Conservation (phyloP, 2,888 invertebrate genomes). For the Abrostola tripartita region DNA sequence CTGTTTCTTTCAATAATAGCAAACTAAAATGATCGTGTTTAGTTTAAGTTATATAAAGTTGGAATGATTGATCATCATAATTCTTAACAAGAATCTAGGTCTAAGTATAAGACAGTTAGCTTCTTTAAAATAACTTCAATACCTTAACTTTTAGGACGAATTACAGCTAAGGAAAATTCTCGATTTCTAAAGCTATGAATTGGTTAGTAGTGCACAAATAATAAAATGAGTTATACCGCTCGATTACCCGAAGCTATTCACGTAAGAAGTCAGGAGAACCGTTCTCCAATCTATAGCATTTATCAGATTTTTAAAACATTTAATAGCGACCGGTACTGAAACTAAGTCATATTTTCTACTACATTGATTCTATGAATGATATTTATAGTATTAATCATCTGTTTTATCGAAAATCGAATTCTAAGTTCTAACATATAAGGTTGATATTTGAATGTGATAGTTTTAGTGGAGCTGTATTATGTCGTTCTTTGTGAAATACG, state of each 20-base stretch:
- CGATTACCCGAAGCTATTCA: slow-evolving; percentile 15
- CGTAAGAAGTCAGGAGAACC: slow-evolving; percentile 18
- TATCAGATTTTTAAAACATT: slow-evolving; percentile 33
- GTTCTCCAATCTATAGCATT: slow-evolving; percentile 17
- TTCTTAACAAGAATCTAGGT: background rate
- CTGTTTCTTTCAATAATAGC: fast-evolving
- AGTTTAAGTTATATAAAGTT: background rate
- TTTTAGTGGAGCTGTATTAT: slow-evolving; percentile 16
- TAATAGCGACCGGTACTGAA: slow-evolving; percentile 24
- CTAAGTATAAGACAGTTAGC: no score
- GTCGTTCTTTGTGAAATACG: slow-evolving; percentile 34
- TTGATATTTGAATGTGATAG: slow-evolving; percentile 5
- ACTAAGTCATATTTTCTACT: slow-evolving; percentile 52
- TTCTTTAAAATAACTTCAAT: no score
- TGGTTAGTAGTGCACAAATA: background rate
- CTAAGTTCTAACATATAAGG: background rate
- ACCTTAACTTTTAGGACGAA: no score
- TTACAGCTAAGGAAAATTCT: background rate
- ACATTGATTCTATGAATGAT: slow-evolving; percentile 52
- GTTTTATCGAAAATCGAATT: slow-evolving; percentile 8
- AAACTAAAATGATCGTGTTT: background rate
- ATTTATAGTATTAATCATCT: slow-evolving; percentile 24
- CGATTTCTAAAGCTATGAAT: background rate
- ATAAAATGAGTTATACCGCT: slow-evolving; percentile 3
- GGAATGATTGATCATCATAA: background rate